A percentile compares a stretch with the other conserved stretches of the same genome.
Evolutionary conservation across 2,113 vertebrate species (phyloP).

Genomic region (Pomatorhinus ruficollis): DNA sequence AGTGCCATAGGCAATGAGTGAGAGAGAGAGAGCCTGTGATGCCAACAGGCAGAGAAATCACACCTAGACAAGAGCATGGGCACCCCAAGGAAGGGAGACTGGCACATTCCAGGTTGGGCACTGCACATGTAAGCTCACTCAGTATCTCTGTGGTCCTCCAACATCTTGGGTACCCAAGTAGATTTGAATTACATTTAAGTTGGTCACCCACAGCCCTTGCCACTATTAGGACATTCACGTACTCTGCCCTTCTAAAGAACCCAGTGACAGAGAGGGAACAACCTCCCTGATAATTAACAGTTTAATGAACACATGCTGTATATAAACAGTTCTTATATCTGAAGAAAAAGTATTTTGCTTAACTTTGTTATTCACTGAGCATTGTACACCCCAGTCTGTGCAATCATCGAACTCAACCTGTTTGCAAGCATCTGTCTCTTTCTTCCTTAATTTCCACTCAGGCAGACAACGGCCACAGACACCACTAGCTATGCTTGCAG

Average conservation of each 20-base stretch:
- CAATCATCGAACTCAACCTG: neutral
- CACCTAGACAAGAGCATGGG: neutral
- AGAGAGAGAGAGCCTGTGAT: neutral
- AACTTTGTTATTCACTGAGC: neutral
- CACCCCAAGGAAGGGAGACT: neutral
- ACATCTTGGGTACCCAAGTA: neutral
- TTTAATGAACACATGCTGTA: neutral
- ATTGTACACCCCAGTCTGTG: neutral
- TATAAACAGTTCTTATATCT: neutral
- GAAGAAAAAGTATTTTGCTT: neutral
- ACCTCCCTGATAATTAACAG: neutral
- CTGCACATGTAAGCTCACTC: accelerated
- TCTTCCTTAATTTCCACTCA: neutral
- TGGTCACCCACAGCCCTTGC: neutral
- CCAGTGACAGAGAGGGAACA: neutral
- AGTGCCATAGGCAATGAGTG: neutral
- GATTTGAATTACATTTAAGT: neutral
- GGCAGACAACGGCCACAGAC: neutral
- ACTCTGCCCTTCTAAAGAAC: neutral
- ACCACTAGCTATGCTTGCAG: neutral
- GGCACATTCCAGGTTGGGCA: neutral
- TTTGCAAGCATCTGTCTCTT: neutral
- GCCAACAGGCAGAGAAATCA: neutral
- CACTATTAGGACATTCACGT: neutral
- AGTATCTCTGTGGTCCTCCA: neutral